Evolutionary conservation across 2,888 invertebrate species (phyloP).

Genomic region (Microctonus hyperodae): DNA sequence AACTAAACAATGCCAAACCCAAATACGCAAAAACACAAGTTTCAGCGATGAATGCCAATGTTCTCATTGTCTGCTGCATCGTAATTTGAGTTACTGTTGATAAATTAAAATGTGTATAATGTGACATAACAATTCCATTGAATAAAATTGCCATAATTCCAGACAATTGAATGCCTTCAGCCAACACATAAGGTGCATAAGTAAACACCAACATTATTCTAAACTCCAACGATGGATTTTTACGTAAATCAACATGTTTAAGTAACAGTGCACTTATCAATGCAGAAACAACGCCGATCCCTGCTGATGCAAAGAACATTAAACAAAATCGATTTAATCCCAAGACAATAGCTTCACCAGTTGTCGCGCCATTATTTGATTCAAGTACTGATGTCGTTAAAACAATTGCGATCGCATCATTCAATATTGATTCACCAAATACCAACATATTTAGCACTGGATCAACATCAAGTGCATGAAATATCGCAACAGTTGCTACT

Average conservation of each 20-base stretch:
- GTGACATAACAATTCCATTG: constrained; percentile 99
- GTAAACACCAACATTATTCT: constrained; percentile 99
- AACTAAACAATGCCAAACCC: constrained; percentile 93
- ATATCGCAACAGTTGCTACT: constrained; percentile 98
- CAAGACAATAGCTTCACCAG: constrained; percentile 85
- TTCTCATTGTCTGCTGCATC: constrained; percentile 98
- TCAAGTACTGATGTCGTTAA: constrained; percentile 88
- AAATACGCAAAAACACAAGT: constrained; percentile 99
- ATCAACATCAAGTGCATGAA: constrained; percentile 96
- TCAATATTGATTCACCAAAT: constrained; percentile 94
- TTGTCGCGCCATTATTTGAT: constrained; percentile 73
- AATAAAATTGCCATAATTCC: constrained; percentile 99
- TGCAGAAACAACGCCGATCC: constrained; percentile 94
- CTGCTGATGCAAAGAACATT: constrained; percentile 99
- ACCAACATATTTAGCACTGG: constrained; percentile 99
- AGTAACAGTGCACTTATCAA: constrained; percentile 89
- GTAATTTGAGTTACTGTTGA: constrained; percentile 99
- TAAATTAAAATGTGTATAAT: constrained; percentile 98
- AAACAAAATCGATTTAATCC: constrained; percentile 90
- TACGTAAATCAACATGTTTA: constrained; percentile 94
- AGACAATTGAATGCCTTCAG: constrained; percentile 94
- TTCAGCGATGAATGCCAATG: constrained; percentile 96
- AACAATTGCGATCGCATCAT: constrained; percentile 99
- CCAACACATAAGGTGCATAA: constrained; percentile 97
- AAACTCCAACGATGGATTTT: constrained; percentile 97